These are phyloP conservation scores for Sandelia bainsii DNA, from an alignment of 2,797 vertebrate species.

Conservation along the genomic window DNA sequence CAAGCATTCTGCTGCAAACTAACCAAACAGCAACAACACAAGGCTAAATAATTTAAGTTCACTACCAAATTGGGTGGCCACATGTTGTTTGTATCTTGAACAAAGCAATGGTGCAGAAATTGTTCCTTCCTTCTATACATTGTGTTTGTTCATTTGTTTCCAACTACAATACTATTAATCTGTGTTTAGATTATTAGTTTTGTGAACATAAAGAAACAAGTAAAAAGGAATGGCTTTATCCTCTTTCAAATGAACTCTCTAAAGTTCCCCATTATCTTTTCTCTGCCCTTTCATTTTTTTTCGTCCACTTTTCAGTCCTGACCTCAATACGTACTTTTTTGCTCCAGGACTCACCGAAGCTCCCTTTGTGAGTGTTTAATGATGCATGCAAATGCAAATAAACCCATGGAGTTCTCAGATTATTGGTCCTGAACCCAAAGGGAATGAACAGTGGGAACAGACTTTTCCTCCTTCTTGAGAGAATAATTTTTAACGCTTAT, in stretches of 20 bases:
- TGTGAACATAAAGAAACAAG: slow-evolving; percentile 11
- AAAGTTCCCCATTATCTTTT: slow-evolving; percentile 25
- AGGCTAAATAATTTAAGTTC: neutral
- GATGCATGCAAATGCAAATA: slow-evolving; percentile 75
- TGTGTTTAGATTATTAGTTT: slow-evolving; percentile 26
- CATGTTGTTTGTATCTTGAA: neutral
- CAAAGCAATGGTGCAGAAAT: slow-evolving; percentile 2
- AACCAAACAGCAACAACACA: neutral
- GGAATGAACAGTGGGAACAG: slow-evolving; percentile 34
- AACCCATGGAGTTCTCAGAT: slow-evolving; percentile 58
- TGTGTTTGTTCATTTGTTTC: neutral
- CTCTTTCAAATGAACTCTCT: slow-evolving; percentile 31
- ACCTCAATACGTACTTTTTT: slow-evolving; percentile 44
- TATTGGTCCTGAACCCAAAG: slow-evolving; percentile 57
- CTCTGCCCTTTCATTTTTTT: slow-evolving; percentile 12
- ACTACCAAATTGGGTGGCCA: neutral
- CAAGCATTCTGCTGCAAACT: neutral
- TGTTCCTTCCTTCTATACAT: neutral
- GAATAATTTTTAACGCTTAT: slow-evolving; percentile 59
- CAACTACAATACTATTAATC: neutral
- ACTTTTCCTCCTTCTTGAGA: slow-evolving; percentile 46
- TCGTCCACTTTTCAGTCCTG: slow-evolving; percentile 22
- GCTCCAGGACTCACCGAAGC: slow-evolving; percentile 51
- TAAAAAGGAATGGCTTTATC: slow-evolving; percentile 16
- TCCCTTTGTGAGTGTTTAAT: slow-evolving; percentile 70